A percentile compares a stretch with the other conserved stretches of the same genome.
Conservation (phyloP, 2,888 invertebrate genomes). For the Volucella bombylans region DNA sequence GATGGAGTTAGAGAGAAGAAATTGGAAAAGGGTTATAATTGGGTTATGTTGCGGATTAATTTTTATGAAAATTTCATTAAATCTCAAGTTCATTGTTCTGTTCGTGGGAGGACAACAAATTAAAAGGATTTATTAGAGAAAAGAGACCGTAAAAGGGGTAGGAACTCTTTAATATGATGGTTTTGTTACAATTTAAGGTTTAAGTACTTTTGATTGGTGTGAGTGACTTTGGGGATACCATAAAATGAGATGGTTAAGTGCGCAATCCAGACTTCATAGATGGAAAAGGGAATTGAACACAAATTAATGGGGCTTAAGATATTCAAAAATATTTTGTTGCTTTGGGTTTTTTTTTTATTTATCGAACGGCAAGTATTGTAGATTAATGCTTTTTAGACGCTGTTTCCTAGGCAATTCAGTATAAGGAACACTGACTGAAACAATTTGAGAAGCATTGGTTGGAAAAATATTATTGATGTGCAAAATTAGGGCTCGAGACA, state of each 20-base stretch:
- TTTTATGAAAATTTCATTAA: conserved; percentile 62
- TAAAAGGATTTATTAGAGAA: conserved; percentile 54
- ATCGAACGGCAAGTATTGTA: no score
- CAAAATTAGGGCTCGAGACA: no score
- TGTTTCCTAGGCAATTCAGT: no score
- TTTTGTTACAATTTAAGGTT: conserved; percentile 19
- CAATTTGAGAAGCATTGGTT: no score
- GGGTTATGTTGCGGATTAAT: conserved; percentile 67
- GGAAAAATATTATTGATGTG: no score
- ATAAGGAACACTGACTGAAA: no score
- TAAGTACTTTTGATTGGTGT: conserved; percentile 49
- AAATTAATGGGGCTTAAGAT: no score
- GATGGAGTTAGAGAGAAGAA: background rate
- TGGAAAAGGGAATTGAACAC: no score
- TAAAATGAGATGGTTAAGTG: background rate
- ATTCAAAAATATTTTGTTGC: no score
- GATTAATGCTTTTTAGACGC: no score
- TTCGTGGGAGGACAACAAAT: conserved; percentile 64
- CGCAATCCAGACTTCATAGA: no score
- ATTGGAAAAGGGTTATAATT: conserved; percentile 59
- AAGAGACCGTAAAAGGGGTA: conserved; percentile 30
- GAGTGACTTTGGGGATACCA: conserved; percentile 1
- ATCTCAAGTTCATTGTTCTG: conserved; percentile 51
- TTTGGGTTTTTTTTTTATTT: no score
- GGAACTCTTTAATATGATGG: conserved; percentile 23